These are phyloP conservation scores for Stegodyphus mimosarum DNA, from an alignment of 1,140 invertebrate species.

Conservation along the genomic window DNA sequence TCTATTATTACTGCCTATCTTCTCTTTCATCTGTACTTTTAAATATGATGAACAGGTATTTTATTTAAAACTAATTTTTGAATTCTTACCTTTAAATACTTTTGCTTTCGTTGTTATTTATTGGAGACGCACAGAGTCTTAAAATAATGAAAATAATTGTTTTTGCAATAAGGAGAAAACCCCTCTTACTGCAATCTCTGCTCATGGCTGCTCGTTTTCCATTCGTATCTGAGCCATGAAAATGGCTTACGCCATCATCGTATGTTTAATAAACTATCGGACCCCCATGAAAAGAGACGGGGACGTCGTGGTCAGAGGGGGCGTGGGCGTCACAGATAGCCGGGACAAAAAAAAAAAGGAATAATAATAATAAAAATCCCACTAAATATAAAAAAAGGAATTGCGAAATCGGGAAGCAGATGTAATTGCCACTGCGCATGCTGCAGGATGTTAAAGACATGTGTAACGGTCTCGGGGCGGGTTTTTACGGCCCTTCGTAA, in stretches of 20 bases:
- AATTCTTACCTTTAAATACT: no score
- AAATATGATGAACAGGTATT: no score
- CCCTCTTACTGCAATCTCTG: slow-evolving; percentile 12
- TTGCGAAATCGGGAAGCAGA: slow-evolving; percentile 39
- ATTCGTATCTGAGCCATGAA: slow-evolving; percentile 52
- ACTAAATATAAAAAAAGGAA: slow-evolving; percentile 12
- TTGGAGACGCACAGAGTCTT: no score
- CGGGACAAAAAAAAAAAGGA: slow-evolving; percentile 6
- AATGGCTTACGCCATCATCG: slow-evolving; percentile 53
- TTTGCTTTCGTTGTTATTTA: no score
- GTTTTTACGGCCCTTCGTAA: slow-evolving; percentile 46
- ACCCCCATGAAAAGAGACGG: slow-evolving; percentile 23
- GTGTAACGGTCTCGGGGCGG: slow-evolving; percentile 48
- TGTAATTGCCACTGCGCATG: slow-evolving; percentile 54
- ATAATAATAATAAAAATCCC: background rate
- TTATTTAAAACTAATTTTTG: no score
- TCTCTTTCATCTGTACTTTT: no score
- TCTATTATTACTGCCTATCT: no score
- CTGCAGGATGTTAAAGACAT: slow-evolving; percentile 44
- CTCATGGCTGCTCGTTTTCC: slow-evolving; percentile 23
- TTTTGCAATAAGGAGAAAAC: background rate
- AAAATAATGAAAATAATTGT: no score
- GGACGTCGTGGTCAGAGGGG: slow-evolving; percentile 10
- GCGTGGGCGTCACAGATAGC: slow-evolving; percentile 42
- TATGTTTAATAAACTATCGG: slow-evolving; percentile 59